Conservation (phyloP, 2,797 vertebrate genomes). For the Acanthurus tractus region DNA sequence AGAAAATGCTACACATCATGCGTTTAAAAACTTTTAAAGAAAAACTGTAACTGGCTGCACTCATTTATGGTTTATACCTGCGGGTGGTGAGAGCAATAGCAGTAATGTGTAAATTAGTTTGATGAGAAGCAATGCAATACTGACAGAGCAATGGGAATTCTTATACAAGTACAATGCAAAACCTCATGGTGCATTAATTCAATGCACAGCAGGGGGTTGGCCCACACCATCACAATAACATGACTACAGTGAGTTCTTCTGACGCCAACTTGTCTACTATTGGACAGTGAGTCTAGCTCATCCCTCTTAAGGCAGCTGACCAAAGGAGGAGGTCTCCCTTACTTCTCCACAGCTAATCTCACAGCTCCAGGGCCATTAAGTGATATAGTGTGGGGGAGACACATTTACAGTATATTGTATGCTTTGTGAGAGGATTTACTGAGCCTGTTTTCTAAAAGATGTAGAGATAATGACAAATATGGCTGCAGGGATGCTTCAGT, state of each 20-base stretch:
- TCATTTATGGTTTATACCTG: conserved; percentile 24
- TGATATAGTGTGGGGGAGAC: conserved; percentile 63
- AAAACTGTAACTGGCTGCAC: conserved; percentile 32
- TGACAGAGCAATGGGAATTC: conserved; percentile 23
- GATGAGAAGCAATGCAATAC: conserved; percentile 16
- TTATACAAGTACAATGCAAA: conserved; percentile 46
- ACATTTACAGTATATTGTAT: conserved; percentile 64
- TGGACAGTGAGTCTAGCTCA: conserved; percentile 77
- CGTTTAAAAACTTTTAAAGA: conserved; percentile 22
- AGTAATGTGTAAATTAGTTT: conserved; percentile 35
- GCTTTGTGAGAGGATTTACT: conserved; percentile 73
- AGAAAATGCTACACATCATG: no score
- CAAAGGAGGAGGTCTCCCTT: conserved; percentile 61
- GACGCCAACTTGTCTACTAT: conserved; percentile 78
- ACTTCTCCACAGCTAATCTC: conserved; percentile 82
- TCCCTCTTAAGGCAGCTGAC: conserved; percentile 74
- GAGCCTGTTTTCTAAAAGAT: conserved; percentile 53
- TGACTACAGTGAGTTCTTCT: conserved; percentile 63
- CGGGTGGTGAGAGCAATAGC: conserved; percentile 11
- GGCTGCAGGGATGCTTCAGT: conserved; percentile 23
- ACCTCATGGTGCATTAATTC: conserved; percentile 65
- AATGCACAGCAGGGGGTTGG: conserved; percentile 58
- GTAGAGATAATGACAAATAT: conserved; percentile 59
- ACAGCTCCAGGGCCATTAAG: conserved; percentile 65
- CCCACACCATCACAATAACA: conserved; percentile 64